Percentiles rank a stretch among this genome's conserved stretches.
Conservation (phyloP, 2,888 invertebrate species). For the Polymixis flavicincta region DNA sequence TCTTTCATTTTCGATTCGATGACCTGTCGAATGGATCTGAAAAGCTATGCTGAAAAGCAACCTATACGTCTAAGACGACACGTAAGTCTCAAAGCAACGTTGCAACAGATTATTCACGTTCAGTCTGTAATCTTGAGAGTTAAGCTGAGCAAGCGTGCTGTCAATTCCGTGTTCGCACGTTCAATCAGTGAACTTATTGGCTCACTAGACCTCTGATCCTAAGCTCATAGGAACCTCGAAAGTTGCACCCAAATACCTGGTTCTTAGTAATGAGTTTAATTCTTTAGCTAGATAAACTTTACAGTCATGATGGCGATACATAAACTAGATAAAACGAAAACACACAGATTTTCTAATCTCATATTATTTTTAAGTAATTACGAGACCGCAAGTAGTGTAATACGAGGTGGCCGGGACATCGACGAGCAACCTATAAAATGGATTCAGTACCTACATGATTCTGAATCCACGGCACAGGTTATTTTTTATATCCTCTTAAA, state of each 20-base stretch:
- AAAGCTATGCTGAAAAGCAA: too few species aligned
- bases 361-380: not conserved
- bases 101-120: constrained; percentile 32
- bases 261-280: not conserved
- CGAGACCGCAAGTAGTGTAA: not conserved
- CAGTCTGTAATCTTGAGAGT: constrained; percentile 26
- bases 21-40: too few species aligned
- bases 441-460: too few species aligned
- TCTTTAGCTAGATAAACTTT: not conserved
- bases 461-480: too few species aligned
- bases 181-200: constrained; percentile 5
- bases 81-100: not conserved
- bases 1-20: too few species aligned
- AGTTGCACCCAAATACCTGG: not conserved
- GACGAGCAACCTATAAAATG: too few species aligned
- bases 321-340: not conserved
- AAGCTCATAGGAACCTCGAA: not conserved
- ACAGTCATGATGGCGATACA: not conserved
- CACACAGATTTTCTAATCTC: too few species aligned
- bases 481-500: too few species aligned
- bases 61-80: not conserved
- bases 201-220: constrained; percentile 9
- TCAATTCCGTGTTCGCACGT: constrained; percentile 4
- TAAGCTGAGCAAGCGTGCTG: constrained; percentile 5
- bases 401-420: not conserved